Evolutionary conservation across 2,888 invertebrate species (phyloP).

Genomic region (Malthinus flaveolus): DNA sequence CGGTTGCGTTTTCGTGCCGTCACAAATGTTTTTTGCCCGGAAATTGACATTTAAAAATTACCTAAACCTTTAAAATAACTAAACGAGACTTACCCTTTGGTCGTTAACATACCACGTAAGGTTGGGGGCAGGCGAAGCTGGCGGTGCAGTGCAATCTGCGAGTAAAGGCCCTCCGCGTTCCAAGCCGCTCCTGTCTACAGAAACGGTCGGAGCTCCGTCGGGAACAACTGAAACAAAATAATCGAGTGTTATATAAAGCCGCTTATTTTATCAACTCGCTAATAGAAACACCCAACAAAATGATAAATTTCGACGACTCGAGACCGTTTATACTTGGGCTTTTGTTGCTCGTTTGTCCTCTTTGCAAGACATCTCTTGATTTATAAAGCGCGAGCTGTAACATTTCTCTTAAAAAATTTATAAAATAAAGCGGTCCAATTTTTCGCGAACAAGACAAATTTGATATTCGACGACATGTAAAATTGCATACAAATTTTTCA

Average conservation of each 20-base stretch:
- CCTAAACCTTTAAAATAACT: too few species aligned
- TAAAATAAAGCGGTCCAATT: too few species aligned
- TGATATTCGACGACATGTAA: too few species aligned
- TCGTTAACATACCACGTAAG: conserved; percentile 69
- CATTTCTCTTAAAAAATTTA: too few species aligned
- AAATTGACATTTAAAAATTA: too few species aligned
- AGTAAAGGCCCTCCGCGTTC: conserved; percentile 64
- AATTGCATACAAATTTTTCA: too few species aligned
- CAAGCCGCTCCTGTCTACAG: conserved; percentile 60
- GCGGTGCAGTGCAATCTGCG: conserved; percentile 63
- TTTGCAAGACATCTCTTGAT: too few species aligned
- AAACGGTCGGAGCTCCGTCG: conserved; percentile 61
- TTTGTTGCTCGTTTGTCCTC: neutral
- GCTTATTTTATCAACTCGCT: neutral
- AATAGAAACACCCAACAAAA: neutral
- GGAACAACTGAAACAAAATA: conserved; percentile 59
- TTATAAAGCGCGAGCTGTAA: too few species aligned
- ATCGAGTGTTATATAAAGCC: neutral
- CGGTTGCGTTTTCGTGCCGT: too few species aligned
- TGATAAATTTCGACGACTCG: neutral
- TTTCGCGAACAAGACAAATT: too few species aligned
- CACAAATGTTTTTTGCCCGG: too few species aligned
- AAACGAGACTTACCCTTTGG: conserved; percentile 54
- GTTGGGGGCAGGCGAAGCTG: conserved; percentile 65
- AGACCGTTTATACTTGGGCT: neutral